Evolutionary conservation across 2,113 vertebrate genomes (phyloP), one percentile per base, ranked within the genome.

Genomic region (Procavia capensis): DNA sequence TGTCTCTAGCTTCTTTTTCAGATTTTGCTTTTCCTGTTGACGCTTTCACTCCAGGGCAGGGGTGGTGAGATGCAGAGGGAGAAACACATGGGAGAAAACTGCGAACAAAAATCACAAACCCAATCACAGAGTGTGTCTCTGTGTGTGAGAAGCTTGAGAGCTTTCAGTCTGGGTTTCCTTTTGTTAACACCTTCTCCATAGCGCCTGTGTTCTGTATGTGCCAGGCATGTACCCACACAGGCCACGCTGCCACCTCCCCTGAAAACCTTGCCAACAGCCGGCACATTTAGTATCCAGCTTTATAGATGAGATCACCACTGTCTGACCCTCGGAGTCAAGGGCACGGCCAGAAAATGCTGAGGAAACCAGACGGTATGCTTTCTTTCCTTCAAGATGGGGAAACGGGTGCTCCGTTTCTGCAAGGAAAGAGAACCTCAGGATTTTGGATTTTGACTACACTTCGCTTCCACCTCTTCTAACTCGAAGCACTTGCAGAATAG

Each of bases 361-460:
- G 39, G 64, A 92, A 95, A 92, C 85, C 96, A 95, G 93, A 66
- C 64, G 70, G 70, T 43, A 36, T 9, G 36, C 43, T 75, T 92
- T 85, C 72, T 75, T 92, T 85, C 72, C 25, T 80, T 75, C 0
- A 9, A 68, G 85, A 87, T 16, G 0, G 0, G 29, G 63, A 43
- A 68, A 68, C 63, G 59, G 29, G 83, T 78, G 84, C 59, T 91
- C 89, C 20, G 4, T 6, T 87, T 96, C 83, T 64, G 61, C 43
- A 57, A 70, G 86, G 24, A 59, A 74, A 90, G 85, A 81, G 70
- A 57, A 68, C n/a, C 90, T 75, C 0, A 9, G 59, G 88, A 75
- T 76, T 85, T 82, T 10, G 3, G 83, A 94, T 94, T 97, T 94
- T 97, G 72, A 96, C 93, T 93, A 19, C 70, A 45, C 66, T 92